Evolutionary conservation across 2,797 vertebrate species (phyloP).

Genomic region (Cyclura pinguis): DNA sequence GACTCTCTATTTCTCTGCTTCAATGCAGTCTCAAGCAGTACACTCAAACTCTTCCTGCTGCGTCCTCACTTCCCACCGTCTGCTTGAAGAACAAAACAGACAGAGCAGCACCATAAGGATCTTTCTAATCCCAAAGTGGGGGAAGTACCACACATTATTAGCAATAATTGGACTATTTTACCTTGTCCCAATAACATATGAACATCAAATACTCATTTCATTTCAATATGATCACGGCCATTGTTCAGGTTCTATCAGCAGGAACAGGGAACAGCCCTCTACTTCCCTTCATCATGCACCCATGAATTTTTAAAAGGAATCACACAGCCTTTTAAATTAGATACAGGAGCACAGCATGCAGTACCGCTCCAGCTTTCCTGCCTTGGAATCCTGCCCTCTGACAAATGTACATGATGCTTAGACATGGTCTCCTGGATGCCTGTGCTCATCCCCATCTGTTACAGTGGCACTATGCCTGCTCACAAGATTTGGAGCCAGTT

Average conservation of each 20-base stretch:
- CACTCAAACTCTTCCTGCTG: background rate
- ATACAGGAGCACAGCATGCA: slow-evolving; percentile 2
- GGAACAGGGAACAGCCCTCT: accelerated
- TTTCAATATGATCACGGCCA: background rate
- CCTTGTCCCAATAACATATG: background rate
- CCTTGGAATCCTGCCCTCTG: slow-evolving; percentile 43
- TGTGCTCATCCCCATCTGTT: slow-evolving; percentile 63
- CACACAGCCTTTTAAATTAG: background rate
- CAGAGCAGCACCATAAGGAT: background rate
- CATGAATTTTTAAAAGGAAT: slow-evolving; percentile 20
- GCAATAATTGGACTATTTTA: background rate
- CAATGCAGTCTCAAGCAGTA: background rate
- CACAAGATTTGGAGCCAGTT: accelerated
- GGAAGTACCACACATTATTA: background rate
- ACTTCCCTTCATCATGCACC: background rate
- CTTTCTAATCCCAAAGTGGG: slow-evolving; percentile 20
- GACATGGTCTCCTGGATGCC: slow-evolving; percentile 39
- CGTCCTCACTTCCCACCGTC: background rate
- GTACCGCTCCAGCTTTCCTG: slow-evolving; percentile 21
- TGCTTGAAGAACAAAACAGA: background rate
- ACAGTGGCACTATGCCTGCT: background rate
- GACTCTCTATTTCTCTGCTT: background rate
- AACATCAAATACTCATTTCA: background rate
- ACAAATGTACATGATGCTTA: background rate
- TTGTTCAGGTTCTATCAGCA: slow-evolving; percentile 4